Evolutionary conservation across 2,888 invertebrate species (phyloP), one percentile per base, ranked within the genome.

Genomic region (Trachelus tabidus): DNA sequence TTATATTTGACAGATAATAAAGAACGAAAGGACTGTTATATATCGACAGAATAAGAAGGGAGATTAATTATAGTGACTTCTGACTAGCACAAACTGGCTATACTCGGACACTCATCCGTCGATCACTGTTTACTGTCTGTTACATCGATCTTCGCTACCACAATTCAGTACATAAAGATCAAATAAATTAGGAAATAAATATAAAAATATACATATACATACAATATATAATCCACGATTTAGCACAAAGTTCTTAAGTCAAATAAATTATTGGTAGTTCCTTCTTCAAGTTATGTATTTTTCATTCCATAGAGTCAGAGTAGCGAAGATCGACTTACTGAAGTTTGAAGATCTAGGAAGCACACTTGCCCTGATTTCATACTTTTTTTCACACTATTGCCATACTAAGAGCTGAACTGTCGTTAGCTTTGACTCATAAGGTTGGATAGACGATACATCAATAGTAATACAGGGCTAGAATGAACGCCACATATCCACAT

Each of bases 31-130:
- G 68, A 76, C 73, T 80, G 79, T 69, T 69, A 79, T 73, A 80
- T 73, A 80, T 73, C 74, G 81, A 33, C 68, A 76, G 15, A 75
- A 76, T 71, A 79, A 56, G 23, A 23, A 56, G 23, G 56, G 56
- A 23, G 80, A 83, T 77, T 83, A 78, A 80, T 81, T 78, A 79
- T 78, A 79, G 82, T 78, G 77, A 82, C 80, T 86, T 85, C 81
- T 83, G 85, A 87, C 85, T 87, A 87, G 87, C 82, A 81, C 84
- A 83, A 86, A 86, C 81, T 85, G 87, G 85, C 84, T 87, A 84
- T 81, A 77, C 77, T 81, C 75, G 34, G 71, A 75, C 77, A 79
- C 73, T 78, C 76, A 77, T 78, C 40, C 34, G 68, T 30, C 34
- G 79, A 77, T 35, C 74, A 35, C 34, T 71, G 56, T 77, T 75